Conservation (phyloP, 2,888 invertebrate genomes). For the Atherix ibis region DNA sequence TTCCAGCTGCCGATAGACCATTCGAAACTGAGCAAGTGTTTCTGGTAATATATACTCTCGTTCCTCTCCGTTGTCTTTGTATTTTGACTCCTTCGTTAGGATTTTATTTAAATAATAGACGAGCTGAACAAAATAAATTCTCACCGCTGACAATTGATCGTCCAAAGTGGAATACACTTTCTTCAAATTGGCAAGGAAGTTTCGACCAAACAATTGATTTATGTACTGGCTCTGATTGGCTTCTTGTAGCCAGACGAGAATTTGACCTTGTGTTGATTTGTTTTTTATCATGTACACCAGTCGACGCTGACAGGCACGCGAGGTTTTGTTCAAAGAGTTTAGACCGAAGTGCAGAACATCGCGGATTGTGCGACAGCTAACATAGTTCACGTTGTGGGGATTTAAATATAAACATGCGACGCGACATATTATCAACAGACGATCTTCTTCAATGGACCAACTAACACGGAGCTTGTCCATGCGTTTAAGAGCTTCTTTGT, state of each 20-base stretch:
- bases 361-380: conserved; percentile 34
- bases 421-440: conserved; percentile 47
- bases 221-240: conserved; percentile 40
- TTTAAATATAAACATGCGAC: conserved; percentile 40
- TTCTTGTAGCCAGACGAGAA: conserved; percentile 44
- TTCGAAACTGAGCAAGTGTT: conserved; percentile 22
- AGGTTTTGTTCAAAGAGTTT: conserved; percentile 47
- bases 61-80: conserved; percentile 12
- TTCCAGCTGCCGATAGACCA: conserved; percentile 13
- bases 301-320: conserved; percentile 48
- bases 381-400: conserved; percentile 28
- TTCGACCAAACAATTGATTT: conserved; percentile 29
- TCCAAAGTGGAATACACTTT: conserved; percentile 20
- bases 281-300: conserved; percentile 44
- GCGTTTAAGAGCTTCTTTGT: conserved; percentile 43
- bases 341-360: conserved; percentile 39
- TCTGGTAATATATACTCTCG: conserved; percentile 23
- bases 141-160: conserved; percentile 20
- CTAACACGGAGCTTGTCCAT: conserved; percentile 43
- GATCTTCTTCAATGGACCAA: conserved; percentile 55
- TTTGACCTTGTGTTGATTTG: conserved; percentile 39
- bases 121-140: conserved; percentile 27
- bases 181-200: conserved; percentile 26
- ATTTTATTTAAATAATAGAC: conserved; percentile 21
- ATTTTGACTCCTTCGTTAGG: too few relatives aligned